Evolutionary conservation across 2,888 invertebrate species (phyloP).

Genomic region (Caenorhabditis sp.): DNA sequence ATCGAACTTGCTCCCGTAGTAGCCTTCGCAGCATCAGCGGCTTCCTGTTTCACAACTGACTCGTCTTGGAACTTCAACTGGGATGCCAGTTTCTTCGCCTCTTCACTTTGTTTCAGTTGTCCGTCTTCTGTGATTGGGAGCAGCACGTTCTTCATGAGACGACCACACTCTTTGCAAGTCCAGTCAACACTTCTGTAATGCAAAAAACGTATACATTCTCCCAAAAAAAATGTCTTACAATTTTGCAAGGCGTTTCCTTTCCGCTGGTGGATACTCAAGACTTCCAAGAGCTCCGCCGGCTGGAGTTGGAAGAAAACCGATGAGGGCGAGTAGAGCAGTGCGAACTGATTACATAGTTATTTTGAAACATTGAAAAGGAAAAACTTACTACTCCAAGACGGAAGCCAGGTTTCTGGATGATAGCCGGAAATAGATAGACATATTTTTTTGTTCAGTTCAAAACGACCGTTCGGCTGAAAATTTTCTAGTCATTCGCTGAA

Average conservation of each 20-base stretch:
- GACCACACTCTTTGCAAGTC: slow-evolving; percentile 70
- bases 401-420: slow-evolving; percentile 98
- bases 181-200: slow-evolving; percentile 71
- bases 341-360: too few species aligned
- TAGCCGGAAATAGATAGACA: slow-evolving; percentile 96
- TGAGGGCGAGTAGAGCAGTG: slow-evolving; percentile 93
- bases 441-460: slow-evolving; percentile 95
- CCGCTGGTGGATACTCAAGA: slow-evolving; percentile 91
- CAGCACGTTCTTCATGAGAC: slow-evolving; percentile 68
- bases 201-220: too few species aligned
- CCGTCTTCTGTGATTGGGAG: slow-evolving; percentile 64
- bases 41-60: slow-evolving; percentile 30
- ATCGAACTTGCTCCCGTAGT: not conserved
- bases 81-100: slow-evolving; percentile 59
- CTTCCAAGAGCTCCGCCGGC: slow-evolving; percentile 94
- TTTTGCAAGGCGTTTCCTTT: slow-evolving; percentile 90
- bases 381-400: slow-evolving; percentile 91
- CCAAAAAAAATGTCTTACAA: too few species aligned
- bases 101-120: slow-evolving; percentile 41
- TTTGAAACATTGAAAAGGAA: slow-evolving; percentile 40
- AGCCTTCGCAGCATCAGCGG: slow-evolving; percentile 3
- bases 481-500: too few species aligned
- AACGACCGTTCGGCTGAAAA: slow-evolving; percentile 92
- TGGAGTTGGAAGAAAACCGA: slow-evolving; percentile 95
- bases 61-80: slow-evolving; percentile 64